phyloP scores from a whole-genome alignment of 2,888 invertebrate genomes.

The Andrena bicolor region DNA sequence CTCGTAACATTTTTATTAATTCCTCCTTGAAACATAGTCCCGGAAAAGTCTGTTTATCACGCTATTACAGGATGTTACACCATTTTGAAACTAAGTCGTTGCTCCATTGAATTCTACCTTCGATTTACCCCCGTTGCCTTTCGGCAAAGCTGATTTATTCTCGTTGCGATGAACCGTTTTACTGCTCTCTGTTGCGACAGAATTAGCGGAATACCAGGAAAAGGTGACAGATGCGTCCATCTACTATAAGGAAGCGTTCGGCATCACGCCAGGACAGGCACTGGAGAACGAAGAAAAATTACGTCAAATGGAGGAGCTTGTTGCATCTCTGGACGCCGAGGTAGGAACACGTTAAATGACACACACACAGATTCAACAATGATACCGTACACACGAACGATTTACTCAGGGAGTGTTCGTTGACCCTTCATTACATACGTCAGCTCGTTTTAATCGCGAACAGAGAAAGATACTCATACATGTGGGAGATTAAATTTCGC shows the following conservation, averaged over 20 bases:
- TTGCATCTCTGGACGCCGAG: conserved; percentile 81
- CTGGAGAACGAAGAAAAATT: conserved; percentile 81
- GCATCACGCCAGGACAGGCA: conserved; percentile 80
- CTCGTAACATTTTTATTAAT: too few species aligned
- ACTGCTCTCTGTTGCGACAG: conserved; percentile 62
- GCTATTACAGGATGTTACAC: not conserved
- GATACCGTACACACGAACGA: not conserved
- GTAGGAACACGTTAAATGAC: conserved; percentile 62
- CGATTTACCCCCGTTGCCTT: conserved; percentile 1
- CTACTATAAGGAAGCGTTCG: conserved; percentile 80
- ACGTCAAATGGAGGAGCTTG: conserved; percentile 80
- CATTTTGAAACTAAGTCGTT: conserved; percentile 13
- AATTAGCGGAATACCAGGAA: conserved; percentile 76
- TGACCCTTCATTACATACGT: not conserved
- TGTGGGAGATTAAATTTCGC: too few species aligned
- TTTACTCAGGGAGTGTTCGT: not conserved
- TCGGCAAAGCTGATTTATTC: not conserved
- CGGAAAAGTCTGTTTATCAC: not conserved
- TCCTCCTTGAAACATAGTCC: not conserved
- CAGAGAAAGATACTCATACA: not conserved
- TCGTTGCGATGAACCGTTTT: conserved; percentile 23
- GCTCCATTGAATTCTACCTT: conserved; percentile 7
- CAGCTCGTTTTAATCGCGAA: not conserved
- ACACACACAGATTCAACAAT: not conserved
- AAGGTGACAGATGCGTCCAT: conserved; percentile 74